Evolutionary conservation across 2,797 vertebrate genomes (phyloP).

Genomic region (Sebastes flavidus): DNA sequence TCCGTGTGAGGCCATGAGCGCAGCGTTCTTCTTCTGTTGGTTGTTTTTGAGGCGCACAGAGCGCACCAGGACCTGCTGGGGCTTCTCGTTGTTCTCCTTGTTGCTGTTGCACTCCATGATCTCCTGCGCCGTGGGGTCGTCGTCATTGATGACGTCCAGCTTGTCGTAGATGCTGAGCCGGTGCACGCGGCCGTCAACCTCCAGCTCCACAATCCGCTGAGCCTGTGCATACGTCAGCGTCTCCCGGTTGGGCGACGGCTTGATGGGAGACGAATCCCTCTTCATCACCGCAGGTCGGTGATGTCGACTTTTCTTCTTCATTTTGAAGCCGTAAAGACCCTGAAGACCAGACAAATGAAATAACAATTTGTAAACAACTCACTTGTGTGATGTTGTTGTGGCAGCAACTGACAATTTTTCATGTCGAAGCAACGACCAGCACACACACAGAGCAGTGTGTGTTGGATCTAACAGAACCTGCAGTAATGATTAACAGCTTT

Average conservation of each 20-base stretch:
- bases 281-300: conserved; percentile 87
- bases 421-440: neutral
- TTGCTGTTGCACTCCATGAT: conserved; percentile 98
- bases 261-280: conserved; percentile 91
- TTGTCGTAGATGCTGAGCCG: conserved; percentile 96
- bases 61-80: conserved; percentile 88
- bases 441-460: neutral
- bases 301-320: conserved; percentile 95
- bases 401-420: neutral
- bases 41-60: conserved; percentile 93
- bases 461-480: neutral
- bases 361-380: neutral
- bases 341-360: conserved; percentile 6
- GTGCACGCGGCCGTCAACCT: conserved; percentile 95
- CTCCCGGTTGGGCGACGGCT: conserved; percentile 94
- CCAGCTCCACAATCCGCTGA: conserved; percentile 98
- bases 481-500: conserved; percentile 11
- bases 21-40: conserved; percentile 91
- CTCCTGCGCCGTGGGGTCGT: conserved; percentile 96
- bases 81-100: conserved; percentile 96
- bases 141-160: conserved; percentile 91
- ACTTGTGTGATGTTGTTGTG: neutral
- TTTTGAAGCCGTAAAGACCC: conserved; percentile 77
- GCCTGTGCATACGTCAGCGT: conserved; percentile 97
- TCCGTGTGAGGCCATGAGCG: conserved; percentile 72